Conservation (phyloP, 2,888 invertebrate genomes). For the Chaitophorus viminalis region DNA sequence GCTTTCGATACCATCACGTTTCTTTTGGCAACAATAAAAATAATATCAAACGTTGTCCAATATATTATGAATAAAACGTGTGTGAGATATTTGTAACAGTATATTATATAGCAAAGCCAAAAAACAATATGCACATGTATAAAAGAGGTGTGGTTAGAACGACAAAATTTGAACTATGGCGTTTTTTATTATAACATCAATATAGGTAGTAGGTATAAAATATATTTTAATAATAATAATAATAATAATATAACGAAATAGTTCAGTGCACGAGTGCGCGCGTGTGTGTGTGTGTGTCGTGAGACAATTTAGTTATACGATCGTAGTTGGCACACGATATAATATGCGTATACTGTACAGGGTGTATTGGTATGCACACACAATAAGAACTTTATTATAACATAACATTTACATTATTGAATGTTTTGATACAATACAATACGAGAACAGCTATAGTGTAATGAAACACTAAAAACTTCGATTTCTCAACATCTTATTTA, state of each 20-base stretch:
- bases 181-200: not conserved
- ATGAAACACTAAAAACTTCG: too few species aligned
- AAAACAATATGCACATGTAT: not conserved
- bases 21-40: slow-evolving; percentile 26
- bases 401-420: too few species aligned
- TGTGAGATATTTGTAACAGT: slow-evolving; percentile 18
- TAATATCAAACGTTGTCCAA: not conserved
- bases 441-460: too few species aligned
- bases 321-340: too few species aligned
- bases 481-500: too few species aligned
- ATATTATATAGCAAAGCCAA: not conserved
- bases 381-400: too few species aligned
- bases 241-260: slow-evolving; percentile 30
- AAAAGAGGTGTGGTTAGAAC: slow-evolving; percentile 13
- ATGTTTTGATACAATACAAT: too few species aligned
- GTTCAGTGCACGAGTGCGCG: not conserved
- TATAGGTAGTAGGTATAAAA: too few species aligned
- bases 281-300: not conserved
- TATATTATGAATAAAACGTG: too few species aligned
- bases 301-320: too few species aligned
- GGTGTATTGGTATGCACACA: too few species aligned
- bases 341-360: too few species aligned
- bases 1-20: not conserved
- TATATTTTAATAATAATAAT: not conserved
- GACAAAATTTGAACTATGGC: not conserved